Evolutionary conservation across 2,797 vertebrate genomes (phyloP).

Genomic region (Clarias laeviceps): DNA sequence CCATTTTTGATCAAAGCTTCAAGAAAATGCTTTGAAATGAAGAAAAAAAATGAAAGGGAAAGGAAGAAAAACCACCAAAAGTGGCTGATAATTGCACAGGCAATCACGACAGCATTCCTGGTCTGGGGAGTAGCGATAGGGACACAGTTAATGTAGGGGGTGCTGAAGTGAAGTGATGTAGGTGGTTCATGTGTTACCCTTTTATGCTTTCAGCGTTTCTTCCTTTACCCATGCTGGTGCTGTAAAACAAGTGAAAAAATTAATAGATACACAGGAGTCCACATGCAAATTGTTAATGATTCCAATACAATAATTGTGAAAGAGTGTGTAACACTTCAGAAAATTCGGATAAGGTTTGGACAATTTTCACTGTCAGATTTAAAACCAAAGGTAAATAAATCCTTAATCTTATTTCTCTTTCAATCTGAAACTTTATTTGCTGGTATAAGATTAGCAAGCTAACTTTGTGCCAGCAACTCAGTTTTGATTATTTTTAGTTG

Average conservation of each 20-base stretch:
- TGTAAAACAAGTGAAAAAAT: background rate
- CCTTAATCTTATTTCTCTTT: background rate
- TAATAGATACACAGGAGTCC: background rate
- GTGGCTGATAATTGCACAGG: slow-evolving; percentile 48
- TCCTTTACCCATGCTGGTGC: background rate
- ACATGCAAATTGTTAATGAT: background rate
- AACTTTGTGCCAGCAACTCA: slow-evolving; percentile 6
- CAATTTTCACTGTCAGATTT: background rate
- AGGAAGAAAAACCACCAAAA: slow-evolving; percentile 43
- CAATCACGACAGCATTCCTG: slow-evolving; percentile 45
- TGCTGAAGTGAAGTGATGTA: slow-evolving; percentile 12
- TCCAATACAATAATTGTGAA: background rate
- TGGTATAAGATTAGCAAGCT: background rate
- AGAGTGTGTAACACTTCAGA: background rate
- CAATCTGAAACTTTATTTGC: background rate
- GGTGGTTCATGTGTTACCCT: slow-evolving; percentile 32
- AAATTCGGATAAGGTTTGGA: background rate
- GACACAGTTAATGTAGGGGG: slow-evolving; percentile 16
- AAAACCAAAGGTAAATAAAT: background rate
- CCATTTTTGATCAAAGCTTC: slow-evolving; percentile 56
- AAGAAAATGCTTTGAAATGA: slow-evolving; percentile 53
- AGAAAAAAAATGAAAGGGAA: slow-evolving; percentile 44
- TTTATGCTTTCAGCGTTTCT: slow-evolving; percentile 18
- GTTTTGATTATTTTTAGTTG: background rate
- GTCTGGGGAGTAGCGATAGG: slow-evolving; percentile 27